Conservation (phyloP, 2,888 invertebrate species). For the Tipula confusa region DNA sequence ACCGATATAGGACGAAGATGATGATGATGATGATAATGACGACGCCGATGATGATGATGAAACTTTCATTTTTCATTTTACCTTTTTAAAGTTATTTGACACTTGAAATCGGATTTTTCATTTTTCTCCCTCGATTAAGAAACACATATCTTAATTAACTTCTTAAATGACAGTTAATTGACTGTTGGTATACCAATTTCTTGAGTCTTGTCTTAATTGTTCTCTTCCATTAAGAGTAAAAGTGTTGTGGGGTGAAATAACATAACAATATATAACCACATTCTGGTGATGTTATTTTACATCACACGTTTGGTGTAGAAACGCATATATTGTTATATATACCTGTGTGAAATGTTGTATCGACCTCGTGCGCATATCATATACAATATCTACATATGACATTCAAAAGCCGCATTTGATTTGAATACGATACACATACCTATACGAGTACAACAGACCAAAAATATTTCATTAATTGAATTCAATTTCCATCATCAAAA, state of each 20-base stretch:
- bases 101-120: background rate
- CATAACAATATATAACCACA: too few relatives aligned
- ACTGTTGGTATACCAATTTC: background rate
- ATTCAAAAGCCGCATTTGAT: background rate
- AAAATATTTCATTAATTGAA: background rate
- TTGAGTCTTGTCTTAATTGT: background rate
- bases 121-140: background rate
- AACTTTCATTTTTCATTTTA: background rate
- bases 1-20: background rate
- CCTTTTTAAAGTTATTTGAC: background rate
- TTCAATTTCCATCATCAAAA: slow-evolving; percentile 5
- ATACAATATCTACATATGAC: background rate
- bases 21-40: too few relatives aligned
- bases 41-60: background rate
- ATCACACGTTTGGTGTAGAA: background rate
- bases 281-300: background rate
- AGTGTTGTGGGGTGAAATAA: background rate
- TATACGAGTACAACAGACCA: background rate
- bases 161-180: background rate
- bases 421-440: too few relatives aligned
- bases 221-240: background rate
- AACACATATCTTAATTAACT: background rate
- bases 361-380: background rate
- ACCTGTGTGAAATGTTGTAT: background rate
- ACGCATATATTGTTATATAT: background rate